phyloP scores from a whole-genome alignment of 2,113 vertebrate genomes.

The Zosterops borbonicus region DNA sequence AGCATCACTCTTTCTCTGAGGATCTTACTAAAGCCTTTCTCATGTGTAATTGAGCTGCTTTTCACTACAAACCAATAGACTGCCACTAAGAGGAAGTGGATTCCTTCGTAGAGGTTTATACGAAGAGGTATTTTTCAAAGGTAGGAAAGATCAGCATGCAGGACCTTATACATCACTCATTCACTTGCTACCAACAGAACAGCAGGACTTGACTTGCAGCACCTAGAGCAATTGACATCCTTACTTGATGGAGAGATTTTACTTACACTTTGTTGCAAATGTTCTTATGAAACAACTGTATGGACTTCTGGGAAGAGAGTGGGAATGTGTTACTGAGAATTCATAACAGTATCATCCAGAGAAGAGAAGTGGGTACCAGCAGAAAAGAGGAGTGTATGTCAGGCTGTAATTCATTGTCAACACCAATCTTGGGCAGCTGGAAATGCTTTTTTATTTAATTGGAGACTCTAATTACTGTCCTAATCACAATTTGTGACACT shows the following conservation, averaged over 20 bases:
- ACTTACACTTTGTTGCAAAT: neutral
- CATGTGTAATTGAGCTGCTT: neutral
- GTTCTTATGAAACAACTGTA: neutral
- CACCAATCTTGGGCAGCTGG: neutral
- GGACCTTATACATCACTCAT: neutral
- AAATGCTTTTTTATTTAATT: neutral
- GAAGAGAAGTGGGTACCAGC: neutral
- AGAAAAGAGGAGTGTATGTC: neutral
- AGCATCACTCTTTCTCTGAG: neutral
- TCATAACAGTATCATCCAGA: neutral
- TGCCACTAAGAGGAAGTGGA: neutral
- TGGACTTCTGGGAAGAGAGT: neutral
- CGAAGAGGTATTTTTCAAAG: neutral
- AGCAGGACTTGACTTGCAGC: neutral
- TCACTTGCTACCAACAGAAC: neutral
- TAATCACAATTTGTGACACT: neutral
- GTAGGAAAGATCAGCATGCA: neutral
- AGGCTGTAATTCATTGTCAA: neutral
- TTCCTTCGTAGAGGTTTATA: neutral
- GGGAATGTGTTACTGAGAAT: neutral
- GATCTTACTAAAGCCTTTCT: neutral
- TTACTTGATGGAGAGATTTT: neutral
- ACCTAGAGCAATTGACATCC: neutral
- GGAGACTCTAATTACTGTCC: neutral
- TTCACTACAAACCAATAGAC: neutral